phyloP scores from a whole-genome alignment of 2,888 invertebrate species.

The Ashinkailepas kermadecensis region DNA sequence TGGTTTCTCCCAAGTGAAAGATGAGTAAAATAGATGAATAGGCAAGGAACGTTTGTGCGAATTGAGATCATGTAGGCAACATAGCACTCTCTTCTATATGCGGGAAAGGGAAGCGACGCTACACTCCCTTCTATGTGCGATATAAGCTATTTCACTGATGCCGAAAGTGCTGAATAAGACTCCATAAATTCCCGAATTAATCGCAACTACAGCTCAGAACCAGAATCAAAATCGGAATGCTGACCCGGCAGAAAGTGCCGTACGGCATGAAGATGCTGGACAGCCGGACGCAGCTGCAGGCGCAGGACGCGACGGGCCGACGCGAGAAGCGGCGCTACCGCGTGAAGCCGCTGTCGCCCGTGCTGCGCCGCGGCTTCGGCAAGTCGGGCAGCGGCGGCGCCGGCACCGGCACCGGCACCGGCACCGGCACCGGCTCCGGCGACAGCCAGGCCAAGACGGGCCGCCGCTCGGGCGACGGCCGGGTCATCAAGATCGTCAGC shows the following conservation, averaged over 20 bases:
- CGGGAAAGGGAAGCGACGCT: too few relatives aligned
- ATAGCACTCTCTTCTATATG: too few relatives aligned
- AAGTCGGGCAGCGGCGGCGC: background rate
- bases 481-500: slow-evolving; percentile 85
- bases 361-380: background rate
- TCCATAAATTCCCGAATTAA: too few relatives aligned
- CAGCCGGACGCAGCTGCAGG: background rate
- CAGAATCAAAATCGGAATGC: too few relatives aligned
- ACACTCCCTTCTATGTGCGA: too few relatives aligned
- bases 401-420: background rate
- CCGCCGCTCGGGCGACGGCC: slow-evolving; percentile 59
- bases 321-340: background rate
- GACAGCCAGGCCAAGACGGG: slow-evolving; percentile 43
- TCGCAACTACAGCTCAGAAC: too few relatives aligned
- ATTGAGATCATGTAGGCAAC: too few relatives aligned
- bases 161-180: too few relatives aligned
- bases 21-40: too few relatives aligned
- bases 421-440: slow-evolving; percentile 27
- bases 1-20: too few relatives aligned
- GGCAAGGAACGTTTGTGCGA: too few relatives aligned
- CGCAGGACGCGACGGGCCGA: background rate
- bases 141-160: too few relatives aligned
- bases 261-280: background rate
- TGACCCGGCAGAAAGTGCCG: background rate
- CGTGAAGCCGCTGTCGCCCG: background rate